Percentiles rank a stretch among this genome's conserved stretches.
These are phyloP conservation scores for Heterocephalus glaber DNA, from an alignment of 2,113 vertebrate species.

Conservation along the genomic window DNA sequence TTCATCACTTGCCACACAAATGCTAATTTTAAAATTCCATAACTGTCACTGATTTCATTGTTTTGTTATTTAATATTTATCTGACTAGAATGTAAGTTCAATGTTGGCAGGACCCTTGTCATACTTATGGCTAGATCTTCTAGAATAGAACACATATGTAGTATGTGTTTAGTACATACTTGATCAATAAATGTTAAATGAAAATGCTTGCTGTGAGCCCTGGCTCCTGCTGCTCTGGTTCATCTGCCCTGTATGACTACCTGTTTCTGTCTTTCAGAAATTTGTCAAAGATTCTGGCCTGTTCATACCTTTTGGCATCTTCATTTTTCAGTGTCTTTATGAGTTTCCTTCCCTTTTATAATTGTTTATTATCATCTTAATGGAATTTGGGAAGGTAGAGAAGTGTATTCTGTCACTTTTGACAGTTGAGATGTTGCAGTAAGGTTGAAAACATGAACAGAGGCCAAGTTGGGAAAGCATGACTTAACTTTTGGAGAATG, in stretches of 20 bases:
- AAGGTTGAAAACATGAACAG: slow-evolving; percentile 35
- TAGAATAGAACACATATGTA: no score
- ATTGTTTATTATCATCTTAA: slow-evolving; percentile 9
- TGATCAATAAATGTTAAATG: slow-evolving; percentile 11
- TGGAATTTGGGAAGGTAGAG: not conserved
- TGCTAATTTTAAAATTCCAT: not conserved
- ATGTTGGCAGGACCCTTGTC: not conserved
- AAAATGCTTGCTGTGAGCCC: slow-evolving; percentile 29
- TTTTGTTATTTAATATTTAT: slow-evolving; percentile 21
- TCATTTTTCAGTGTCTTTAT: not conserved
- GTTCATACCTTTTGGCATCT: slow-evolving; percentile 25
- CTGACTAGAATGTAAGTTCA: slow-evolving; percentile 23
- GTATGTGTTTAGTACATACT: not conserved
- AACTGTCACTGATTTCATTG: not conserved
- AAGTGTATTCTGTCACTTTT: slow-evolving; percentile 17
- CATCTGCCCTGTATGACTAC: not conserved
- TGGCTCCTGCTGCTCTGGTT: not conserved
- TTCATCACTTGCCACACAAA: not conserved
- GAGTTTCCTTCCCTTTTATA: slow-evolving; percentile 39
- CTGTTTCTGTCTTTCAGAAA: slow-evolving; percentile 18
- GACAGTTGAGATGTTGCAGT: not conserved
- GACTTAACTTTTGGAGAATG: slow-evolving; percentile 36
- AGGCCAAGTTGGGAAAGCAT: not conserved
- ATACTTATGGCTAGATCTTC: not conserved
- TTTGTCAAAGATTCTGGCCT: slow-evolving; percentile 14